Evolutionary conservation across 2,888 invertebrate species (phyloP), one percentile per base, ranked within the genome.

Genomic region (Hypselothyrea guttata): DNA sequence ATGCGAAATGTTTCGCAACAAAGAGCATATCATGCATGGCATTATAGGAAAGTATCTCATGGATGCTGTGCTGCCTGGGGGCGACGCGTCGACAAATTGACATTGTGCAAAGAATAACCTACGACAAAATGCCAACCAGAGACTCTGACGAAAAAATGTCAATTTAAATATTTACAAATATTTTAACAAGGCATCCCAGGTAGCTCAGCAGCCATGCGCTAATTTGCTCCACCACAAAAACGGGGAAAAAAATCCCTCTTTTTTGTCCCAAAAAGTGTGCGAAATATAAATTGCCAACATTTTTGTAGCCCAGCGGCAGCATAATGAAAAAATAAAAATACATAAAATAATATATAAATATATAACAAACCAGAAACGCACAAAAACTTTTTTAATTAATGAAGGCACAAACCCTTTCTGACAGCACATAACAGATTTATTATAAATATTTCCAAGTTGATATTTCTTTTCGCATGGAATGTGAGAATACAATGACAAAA

Each of bases 161-260:
- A 86, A 86, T 86, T 87, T 85, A 86, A 86, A 86, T 85, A 87
- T 87, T 86, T 84, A 71, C 71, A 87, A 85, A 78, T 79, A 79
- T 86, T 84, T 86, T 71, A 70, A 78, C 75, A 75, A 78, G 73
- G 65, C 62, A 65, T 49, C 52, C 49, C 18, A 15, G 49, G 28
- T 41, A 42, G 31, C 13, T 11, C 12, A 12, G 27, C 18, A 42
- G 31, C 13, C 9, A 13, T 11, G 27, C 22, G 22, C 22, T 22
- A 22, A 22, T 22, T 22, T 22, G 2, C 22, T 22, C 22, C 5
- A 2, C 22, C 22, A 22, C 22, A 22, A 22, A 22, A 22, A 4
- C 15, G 5, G 65, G 38, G 34, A 51, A 58, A 74, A 82, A 86
- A 86, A 86, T 78, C 55, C n/a, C n/a, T n/a, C n/a, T n/a, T n/a